Evolutionary conservation across 2,797 vertebrate species (phyloP), one percentile per base, ranked within the genome.

Genomic region (Sebastes nivosus): DNA sequence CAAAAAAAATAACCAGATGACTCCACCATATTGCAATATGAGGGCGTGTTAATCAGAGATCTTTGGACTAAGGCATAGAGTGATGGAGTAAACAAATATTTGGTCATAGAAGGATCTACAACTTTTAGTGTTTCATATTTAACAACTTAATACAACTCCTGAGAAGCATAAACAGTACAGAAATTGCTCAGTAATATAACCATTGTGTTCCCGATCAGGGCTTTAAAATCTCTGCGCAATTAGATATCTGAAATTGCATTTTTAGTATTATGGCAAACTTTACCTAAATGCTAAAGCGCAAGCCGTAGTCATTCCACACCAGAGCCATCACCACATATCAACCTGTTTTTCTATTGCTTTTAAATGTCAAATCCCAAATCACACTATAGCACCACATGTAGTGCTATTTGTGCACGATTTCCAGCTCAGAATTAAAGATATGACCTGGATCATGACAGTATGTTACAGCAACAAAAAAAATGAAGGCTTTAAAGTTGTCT

Each of bases 61-160:
- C 80, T 86, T 89, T 89, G 72, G 86, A 65, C 61, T 83, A 90
- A 90, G 82, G 87, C 85, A 73, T 87, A 55, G 6, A 80, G 78
- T 80, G 78, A 90, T 67, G 46, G 63, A 81, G 63, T 79, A 68
- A 74, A 85, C 75, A 64, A 54, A 80, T 67, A 80, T 86, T 88
- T 79, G 61, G 76, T 78, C 72, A 65, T 2, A 72, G n/a, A 58
- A 52, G 27, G 52, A 81, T 72, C 57, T 64, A 52, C 2, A 61
- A 67, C 7, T 63, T 85, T 75, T 75, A 69, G 29, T 67, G 67
- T 78, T 77, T 82, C 6, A 29, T 75, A 38, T 59, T 65, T 16
- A 58, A 34, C 12, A 50, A 38, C 8, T 55, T 27, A 60, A 81
- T 61, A 22, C 54, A 64, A 84, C 80, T 79, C 67, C 72, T 80